Percentiles rank a stretch among this genome's conserved stretches.
phyloP scores from a whole-genome alignment of 1,140 invertebrate species.

The Penaeus japonicus region DNA sequence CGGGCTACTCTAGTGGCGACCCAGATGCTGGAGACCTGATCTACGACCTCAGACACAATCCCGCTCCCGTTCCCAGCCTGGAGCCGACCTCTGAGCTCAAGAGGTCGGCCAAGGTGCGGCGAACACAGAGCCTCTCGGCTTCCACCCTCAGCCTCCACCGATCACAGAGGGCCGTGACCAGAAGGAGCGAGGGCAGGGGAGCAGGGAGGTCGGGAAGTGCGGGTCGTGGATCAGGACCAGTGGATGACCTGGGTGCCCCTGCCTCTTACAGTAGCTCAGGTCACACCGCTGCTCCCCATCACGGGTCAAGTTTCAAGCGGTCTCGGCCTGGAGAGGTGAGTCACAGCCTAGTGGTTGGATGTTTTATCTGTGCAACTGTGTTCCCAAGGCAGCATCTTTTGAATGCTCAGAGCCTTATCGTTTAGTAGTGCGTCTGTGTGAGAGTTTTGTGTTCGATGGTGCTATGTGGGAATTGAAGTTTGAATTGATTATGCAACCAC shows the following conservation, averaged over 20 bases:
- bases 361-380: not conserved
- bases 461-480: not conserved
- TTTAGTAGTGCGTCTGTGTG: too few species aligned
- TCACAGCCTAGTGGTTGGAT: constrained; percentile 2
- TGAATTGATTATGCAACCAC: not conserved
- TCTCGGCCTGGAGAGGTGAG: constrained; percentile 53
- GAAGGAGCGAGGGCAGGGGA: not conserved
- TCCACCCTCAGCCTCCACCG: constrained; percentile 44
- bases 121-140: constrained; percentile 44
- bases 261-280: constrained; percentile 54
- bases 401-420: too few species aligned
- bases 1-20: constrained; percentile 53
- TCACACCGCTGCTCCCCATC: constrained; percentile 33
- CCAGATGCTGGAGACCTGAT: constrained; percentile 15
- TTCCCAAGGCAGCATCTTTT: not conserved
- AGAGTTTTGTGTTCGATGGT: not conserved
- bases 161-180: not conserved
- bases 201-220: not conserved
- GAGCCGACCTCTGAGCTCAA: not conserved
- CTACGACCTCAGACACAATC: constrained; percentile 19
- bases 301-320: constrained; percentile 41
- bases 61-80: not conserved
- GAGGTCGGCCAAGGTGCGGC: constrained; percentile 16
- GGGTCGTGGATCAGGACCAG: constrained; percentile 46
- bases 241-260: constrained; percentile 38